These are phyloP conservation scores for Regulus satrapa DNA, from an alignment of 2,113 vertebrate species.

Conservation along the genomic window DNA sequence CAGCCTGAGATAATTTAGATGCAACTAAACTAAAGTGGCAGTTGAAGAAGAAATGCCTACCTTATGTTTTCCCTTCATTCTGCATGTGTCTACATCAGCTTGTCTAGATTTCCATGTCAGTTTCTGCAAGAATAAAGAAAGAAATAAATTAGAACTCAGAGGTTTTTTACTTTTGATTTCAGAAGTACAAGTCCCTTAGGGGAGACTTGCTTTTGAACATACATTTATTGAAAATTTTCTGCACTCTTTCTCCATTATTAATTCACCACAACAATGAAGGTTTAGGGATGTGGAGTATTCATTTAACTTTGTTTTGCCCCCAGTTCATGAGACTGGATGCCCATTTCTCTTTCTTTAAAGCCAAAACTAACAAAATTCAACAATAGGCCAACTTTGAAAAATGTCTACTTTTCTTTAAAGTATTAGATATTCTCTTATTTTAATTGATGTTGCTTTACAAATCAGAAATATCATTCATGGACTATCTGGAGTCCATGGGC, in stretches of 20 bases:
- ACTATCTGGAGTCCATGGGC: neutral
- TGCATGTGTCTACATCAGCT: conserved; percentile 96
- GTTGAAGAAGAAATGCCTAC: conserved; percentile 75
- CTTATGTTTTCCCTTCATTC: conserved; percentile 99
- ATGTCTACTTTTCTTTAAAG: neutral
- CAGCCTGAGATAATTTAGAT: conserved; percentile 52
- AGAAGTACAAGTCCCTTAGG: conserved; percentile 60
- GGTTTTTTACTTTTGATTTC: conserved; percentile 66
- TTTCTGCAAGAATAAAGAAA: conserved; percentile 82
- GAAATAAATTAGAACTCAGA: conserved; percentile 72
- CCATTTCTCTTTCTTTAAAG: neutral
- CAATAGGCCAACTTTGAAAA: neutral
- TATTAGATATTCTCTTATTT: neutral
- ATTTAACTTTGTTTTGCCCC: conserved; percentile 44
- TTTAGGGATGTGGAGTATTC: neutral
- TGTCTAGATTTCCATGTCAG: conserved; percentile 98
- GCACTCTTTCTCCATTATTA: conserved; percentile 59
- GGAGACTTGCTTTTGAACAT: conserved; percentile 48
- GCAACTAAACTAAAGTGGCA: conserved; percentile 70
- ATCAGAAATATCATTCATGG: neutral
- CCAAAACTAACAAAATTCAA: neutral
- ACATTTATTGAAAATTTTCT: conserved; percentile 65
- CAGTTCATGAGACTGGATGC: conserved; percentile 32
- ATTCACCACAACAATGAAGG: conserved; percentile 46
- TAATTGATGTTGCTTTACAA: neutral